Percentiles rank a stretch among this genome's conserved stretches.
Evolutionary conservation across 2,797 vertebrate species (phyloP).

Genomic region (Galagoides demidoff): DNA sequence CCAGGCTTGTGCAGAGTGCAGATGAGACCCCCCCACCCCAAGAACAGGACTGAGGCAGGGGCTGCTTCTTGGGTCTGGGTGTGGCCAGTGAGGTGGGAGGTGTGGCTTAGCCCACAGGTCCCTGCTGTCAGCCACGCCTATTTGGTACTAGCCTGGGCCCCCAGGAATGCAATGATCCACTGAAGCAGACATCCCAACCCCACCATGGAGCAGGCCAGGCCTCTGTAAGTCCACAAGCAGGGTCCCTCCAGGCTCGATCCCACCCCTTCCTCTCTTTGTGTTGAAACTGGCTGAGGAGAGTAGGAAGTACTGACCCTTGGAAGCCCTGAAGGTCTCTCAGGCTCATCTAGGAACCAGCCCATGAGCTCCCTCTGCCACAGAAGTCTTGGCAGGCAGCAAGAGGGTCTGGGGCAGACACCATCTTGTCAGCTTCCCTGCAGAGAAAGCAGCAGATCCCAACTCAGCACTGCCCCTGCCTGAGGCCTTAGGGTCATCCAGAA

Average conservation of each 20-base stretch:
- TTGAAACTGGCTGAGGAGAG: constrained; percentile 42
- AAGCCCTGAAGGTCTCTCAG: background rate
- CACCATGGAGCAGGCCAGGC: background rate
- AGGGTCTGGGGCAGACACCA: background rate
- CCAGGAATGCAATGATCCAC: background rate
- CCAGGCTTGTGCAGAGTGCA: background rate
- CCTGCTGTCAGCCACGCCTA: background rate
- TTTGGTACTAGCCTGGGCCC: background rate
- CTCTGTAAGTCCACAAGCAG: background rate
- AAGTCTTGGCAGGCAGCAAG: accelerated
- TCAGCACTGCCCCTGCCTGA: background rate
- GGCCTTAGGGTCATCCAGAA: background rate
- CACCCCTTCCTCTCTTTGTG: constrained; percentile 79
- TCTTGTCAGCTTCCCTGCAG: background rate
- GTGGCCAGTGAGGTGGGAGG: background rate
- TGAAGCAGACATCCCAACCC: background rate
- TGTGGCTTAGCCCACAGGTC: background rate
- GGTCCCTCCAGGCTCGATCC: background rate
- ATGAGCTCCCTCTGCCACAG: background rate
- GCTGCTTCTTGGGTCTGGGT: background rate
- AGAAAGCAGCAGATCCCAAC: background rate
- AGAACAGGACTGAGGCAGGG: background rate
- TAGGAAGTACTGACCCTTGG: constrained; percentile 12
- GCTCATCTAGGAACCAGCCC: background rate
- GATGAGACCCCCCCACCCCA: background rate